Conservation (phyloP, 92 coral and sea anemone species). For the Porites lobata region DNA sequence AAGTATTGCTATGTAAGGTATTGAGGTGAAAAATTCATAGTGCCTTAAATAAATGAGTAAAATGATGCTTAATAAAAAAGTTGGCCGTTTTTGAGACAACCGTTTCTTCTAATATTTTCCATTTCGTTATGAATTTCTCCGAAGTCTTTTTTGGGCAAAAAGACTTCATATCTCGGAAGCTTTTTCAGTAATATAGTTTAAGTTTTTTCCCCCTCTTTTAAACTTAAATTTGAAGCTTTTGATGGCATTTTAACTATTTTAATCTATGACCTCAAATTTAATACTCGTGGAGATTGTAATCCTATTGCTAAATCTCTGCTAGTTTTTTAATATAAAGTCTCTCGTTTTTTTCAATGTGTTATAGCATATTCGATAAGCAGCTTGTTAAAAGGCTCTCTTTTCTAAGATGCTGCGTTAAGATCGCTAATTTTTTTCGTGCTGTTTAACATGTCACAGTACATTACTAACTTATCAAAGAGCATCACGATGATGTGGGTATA, state of each 20-base stretch:
- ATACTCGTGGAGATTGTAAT: conserved; percentile 2
- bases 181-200: not conserved
- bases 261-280: conserved; percentile 5
- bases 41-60: not conserved
- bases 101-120: not conserved
- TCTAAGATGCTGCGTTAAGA: not conserved
- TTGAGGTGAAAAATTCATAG: not conserved
- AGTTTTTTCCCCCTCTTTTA: not conserved
- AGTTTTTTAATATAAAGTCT: not conserved
- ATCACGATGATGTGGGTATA: not conserved
- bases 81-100: too few species aligned
- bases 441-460: not conserved
- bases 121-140: not conserved
- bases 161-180: not conserved
- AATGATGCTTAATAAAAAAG: not conserved
- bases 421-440: not conserved
- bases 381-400: not conserved
- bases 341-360: not conserved
- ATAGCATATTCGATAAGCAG: not conserved
- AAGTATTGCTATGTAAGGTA: not conserved
- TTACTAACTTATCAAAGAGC: not conserved
- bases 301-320: conserved; percentile 14
- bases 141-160: not conserved
- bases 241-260: conserved; percentile 33
- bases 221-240: not conserved